Base-by-base conservation (phyloP, 2,888 invertebrate species). In the Dryococelus australis region DNA sequence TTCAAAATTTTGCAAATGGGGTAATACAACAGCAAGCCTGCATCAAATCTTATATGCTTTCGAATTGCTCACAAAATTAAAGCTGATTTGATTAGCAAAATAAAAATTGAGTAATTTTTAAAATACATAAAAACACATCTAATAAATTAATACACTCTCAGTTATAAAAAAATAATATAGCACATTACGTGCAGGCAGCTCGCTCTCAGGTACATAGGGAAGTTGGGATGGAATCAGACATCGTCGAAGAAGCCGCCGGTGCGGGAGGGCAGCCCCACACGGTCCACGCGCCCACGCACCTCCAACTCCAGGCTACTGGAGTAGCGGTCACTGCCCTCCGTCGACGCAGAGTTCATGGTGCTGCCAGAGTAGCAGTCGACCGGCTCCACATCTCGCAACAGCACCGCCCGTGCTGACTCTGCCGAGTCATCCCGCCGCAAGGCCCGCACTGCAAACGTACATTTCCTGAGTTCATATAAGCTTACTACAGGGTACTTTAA, bases 381-480 rank as follows among this genome's bases (percentile, higher is more conserved):
- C 91, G 95, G 94, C 89, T 97, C 97, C 65, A 96, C 95, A 92
- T 97, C 97, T 89, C 95, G 94, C 27, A 98, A 93, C 43, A 98
- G 94, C 91, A 97, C 97, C 91, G 96, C 95, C 91, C 95, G 95
- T 91, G 96, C 96, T 92, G 96, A 95, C 91, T 96, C 96, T 92
- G 94, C 94, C 27, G 94, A 93, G 87, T 94, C 94, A 88, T 94
- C 93, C 92, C 95, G 91, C 91, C 93, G 92, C 90, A 93, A 90
- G 89, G 93, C 92, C 91, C 94, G 93, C 87, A 94, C 94, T 94
- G 89, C 12, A 90, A 89, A 87, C 88, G 85, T 88, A 89, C 86
- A 87, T 85, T 81, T 28, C 65, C 51, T 84, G 87, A 35, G 35
- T 4, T 3, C 35, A 86, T 84, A 8, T 43, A 4, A 84, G 26